These are phyloP conservation scores for Gryllus bimaculatus DNA, from an alignment of 1,140 invertebrate genomes.

Conservation along the genomic window DNA sequence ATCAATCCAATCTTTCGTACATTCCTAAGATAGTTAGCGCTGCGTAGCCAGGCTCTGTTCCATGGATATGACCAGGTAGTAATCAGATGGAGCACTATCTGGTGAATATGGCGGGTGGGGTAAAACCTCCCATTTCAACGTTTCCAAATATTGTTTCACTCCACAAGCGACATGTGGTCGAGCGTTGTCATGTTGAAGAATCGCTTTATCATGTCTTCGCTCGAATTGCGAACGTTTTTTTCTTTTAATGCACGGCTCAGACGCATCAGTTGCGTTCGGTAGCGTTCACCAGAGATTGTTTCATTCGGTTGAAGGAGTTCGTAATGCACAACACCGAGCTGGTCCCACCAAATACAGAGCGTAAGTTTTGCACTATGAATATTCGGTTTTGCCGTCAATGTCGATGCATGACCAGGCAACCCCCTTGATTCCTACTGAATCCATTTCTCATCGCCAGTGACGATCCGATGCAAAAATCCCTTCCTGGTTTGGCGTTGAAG, in stretches of 20 bases:
- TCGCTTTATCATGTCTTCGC: conserved; percentile 8
- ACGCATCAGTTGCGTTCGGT: background rate
- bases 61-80: conserved; percentile 25
- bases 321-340: too few relatives aligned
- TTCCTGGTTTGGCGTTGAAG: too few relatives aligned
- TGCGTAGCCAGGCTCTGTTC: conserved; percentile 20
- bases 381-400: too few relatives aligned
- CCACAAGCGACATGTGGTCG: too few relatives aligned
- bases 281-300: background rate
- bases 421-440: too few relatives aligned
- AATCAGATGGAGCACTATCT: conserved; percentile 27
- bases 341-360: too few relatives aligned
- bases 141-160: conserved; percentile 15
- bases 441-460: too few relatives aligned
- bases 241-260: conserved; percentile 13
- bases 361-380: too few relatives aligned
- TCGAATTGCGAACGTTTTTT: background rate
- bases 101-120: conserved; percentile 27
- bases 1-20: too few relatives aligned
- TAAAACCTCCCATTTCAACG: conserved; percentile 26
- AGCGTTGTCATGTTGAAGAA: background rate
- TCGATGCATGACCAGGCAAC: too few relatives aligned
- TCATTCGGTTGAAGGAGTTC: background rate
- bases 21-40: too few relatives aligned
- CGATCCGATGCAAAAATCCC: too few relatives aligned